These are phyloP conservation scores for Aleiodes sp. DNA, from an alignment of 1,140 invertebrate genomes.

Conservation along the genomic window DNA sequence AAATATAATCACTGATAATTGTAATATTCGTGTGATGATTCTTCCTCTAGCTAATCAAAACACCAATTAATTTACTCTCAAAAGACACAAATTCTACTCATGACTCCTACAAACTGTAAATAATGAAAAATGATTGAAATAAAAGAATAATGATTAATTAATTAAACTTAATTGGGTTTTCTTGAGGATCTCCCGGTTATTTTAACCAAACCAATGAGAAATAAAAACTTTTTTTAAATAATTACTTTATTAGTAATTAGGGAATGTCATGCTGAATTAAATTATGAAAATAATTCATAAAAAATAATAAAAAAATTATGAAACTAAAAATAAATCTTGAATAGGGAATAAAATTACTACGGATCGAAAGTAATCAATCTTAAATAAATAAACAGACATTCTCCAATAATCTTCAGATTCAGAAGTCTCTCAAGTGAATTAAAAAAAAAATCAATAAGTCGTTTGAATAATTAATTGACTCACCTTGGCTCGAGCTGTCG, in stretches of 20 bases:
- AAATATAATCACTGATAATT: too few species aligned
- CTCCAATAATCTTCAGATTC: not conserved
- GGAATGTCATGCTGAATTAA: constrained; percentile 60
- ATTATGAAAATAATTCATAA: constrained; percentile 31
- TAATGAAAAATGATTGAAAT: not conserved
- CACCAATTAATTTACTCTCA: too few species aligned
- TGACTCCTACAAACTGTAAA: too few species aligned
- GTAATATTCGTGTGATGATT: too few species aligned
- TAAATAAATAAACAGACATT: too few species aligned
- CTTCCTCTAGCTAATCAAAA: too few species aligned
- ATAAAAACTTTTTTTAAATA: constrained; percentile 54
- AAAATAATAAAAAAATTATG: not conserved
- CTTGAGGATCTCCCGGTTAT: constrained; percentile 48
- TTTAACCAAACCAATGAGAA: constrained; percentile 54
- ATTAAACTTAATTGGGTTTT: not conserved
- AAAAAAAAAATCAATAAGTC: constrained; percentile 19
- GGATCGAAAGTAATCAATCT: too few species aligned
- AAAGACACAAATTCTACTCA: too few species aligned
- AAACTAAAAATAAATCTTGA: not conserved
- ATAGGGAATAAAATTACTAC: too few species aligned
- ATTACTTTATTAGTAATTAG: constrained; percentile 65
- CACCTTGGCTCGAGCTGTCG: constrained; percentile 62
- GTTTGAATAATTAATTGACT: constrained; percentile 27
- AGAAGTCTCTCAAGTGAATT: not conserved
- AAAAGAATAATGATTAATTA: not conserved